These are phyloP conservation scores for Eremobia ochroleuca DNA, from an alignment of 2,888 invertebrate species.

Conservation along the genomic window DNA sequence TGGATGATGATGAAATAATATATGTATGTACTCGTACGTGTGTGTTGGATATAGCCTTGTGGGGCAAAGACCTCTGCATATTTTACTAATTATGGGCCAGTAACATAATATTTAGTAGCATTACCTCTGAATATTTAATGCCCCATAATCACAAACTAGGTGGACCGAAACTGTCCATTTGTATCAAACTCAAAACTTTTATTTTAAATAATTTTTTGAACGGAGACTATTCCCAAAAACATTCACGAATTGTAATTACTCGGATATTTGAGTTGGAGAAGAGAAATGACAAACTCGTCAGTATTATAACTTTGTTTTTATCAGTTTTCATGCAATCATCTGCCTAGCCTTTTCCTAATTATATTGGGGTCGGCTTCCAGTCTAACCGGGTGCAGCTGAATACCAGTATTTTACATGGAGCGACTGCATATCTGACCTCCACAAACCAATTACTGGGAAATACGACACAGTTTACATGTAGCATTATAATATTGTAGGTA, in stretches of 20 bases:
- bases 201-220: neutral
- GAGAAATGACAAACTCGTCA: neutral
- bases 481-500: neutral
- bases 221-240: neutral
- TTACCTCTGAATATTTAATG: constrained; percentile 1
- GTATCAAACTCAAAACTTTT: neutral
- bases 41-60: neutral
- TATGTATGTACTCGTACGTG: too few relatives aligned
- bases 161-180: neutral
- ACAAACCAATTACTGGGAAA: too few relatives aligned
- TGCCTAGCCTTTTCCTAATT: too few relatives aligned
- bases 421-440: too few relatives aligned
- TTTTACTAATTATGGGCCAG: neutral
- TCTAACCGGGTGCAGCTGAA: too few relatives aligned
- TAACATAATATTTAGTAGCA: neutral
- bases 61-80: neutral
- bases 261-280: neutral
- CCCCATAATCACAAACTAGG: neutral
- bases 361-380: too few relatives aligned
- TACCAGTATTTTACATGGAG: too few relatives aligned
- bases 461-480: too few relatives aligned
- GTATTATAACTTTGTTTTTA: too few relatives aligned
- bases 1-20: neutral
- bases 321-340: too few relatives aligned
- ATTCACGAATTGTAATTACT: too few relatives aligned